phyloP scores from a whole-genome alignment of 2,888 invertebrate genomes.

The Lysandra bellargus region DNA sequence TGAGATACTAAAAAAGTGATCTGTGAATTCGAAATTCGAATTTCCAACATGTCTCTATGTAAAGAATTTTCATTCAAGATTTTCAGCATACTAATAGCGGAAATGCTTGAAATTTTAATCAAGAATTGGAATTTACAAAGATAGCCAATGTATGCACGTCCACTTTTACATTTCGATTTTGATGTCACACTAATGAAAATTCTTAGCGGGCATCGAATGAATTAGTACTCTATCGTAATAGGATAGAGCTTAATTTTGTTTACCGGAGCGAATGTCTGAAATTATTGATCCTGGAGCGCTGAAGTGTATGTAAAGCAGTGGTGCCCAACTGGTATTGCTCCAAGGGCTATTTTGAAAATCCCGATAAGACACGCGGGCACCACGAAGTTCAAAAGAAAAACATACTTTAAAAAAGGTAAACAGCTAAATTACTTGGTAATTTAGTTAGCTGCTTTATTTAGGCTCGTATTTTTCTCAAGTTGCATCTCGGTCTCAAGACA shows the following conservation, averaged over 20 bases:
- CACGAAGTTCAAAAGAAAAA: too few relatives aligned
- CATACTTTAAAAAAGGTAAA: too few relatives aligned
- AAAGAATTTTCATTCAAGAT: constrained; percentile 3
- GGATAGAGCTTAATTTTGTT: background rate
- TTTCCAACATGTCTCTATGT: background rate
- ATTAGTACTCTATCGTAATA: background rate
- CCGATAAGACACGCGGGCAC: too few relatives aligned
- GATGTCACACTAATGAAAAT: constrained; percentile 22
- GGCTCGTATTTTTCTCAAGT: too few relatives aligned
- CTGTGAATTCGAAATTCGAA: constrained; percentile 14
- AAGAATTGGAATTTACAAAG: background rate
- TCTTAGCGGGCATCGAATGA: background rate
- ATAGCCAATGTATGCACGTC: background rate
- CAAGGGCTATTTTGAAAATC: too few relatives aligned
- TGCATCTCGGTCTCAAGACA: too few relatives aligned
- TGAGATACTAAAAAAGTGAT: background rate
- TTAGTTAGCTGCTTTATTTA: too few relatives aligned
- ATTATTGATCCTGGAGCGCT: constrained; percentile 10
- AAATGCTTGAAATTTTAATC: constrained; percentile 24
- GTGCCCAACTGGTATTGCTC: too few relatives aligned
- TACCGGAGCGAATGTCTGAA: constrained; percentile 2
- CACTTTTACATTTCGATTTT: constrained; percentile 28
- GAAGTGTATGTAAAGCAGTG: background rate
- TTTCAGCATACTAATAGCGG: constrained; percentile 18
- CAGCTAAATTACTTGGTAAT: too few relatives aligned